Percentiles rank a stretch among this genome's conserved stretches.
Conservation (phyloP, 1,140 invertebrate species). For the Drosophila kurseongensis region DNA sequence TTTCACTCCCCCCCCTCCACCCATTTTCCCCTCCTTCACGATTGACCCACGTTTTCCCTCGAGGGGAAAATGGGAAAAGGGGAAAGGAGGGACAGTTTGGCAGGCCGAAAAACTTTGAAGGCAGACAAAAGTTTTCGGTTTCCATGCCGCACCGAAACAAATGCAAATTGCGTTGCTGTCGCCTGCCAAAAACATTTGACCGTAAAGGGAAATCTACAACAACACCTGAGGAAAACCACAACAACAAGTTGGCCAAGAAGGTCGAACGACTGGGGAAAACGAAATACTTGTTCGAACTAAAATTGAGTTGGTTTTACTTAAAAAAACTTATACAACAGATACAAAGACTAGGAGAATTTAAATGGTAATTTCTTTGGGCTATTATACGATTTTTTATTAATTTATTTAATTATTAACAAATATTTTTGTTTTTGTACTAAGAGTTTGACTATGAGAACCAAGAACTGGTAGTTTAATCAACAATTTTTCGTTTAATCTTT, state of each 20-base stretch:
- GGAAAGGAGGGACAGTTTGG: conserved; percentile 43
- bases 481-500: too few species aligned
- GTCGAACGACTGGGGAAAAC: neutral
- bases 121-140: conserved; percentile 40
- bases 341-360: neutral
- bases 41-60: neutral
- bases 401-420: neutral
- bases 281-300: conserved; percentile 55
- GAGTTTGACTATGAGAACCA: too few species aligned
- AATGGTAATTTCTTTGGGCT: neutral
- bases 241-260: neutral
- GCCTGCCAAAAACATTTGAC: conserved; percentile 67
- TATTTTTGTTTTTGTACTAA: too few species aligned
- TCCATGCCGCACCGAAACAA: conserved; percentile 13
- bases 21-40: too few species aligned
- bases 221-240: conserved; percentile 15
- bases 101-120: conserved; percentile 66
- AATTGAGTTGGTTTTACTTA: conserved; percentile 44
- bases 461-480: too few species aligned
- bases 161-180: conserved; percentile 69
- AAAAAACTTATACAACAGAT: neutral
- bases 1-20: neutral
- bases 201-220: conserved; percentile 48
- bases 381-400: neutral
- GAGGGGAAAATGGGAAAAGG: neutral